Evolutionary conservation across 2,888 invertebrate species (phyloP), one percentile per base, ranked within the genome.

Genomic region (Dolichomitus sp.): DNA sequence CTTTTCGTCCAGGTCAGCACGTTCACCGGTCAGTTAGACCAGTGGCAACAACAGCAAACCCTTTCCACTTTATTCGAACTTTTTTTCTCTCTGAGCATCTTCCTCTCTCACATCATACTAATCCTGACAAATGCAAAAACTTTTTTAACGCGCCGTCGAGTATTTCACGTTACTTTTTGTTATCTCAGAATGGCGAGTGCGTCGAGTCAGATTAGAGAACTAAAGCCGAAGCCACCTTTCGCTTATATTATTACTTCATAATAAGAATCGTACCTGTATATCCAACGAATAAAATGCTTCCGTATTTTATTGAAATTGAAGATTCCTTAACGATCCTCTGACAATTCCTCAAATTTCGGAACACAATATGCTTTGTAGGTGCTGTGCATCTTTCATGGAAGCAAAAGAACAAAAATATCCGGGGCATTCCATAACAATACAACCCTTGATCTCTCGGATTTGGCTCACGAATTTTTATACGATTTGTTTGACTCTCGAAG

Each of bases 111-210:
- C 78, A 68, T 70, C 61, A 50, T 77, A 59, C 54, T 89, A 89
- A 90, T 90, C 87, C 89, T 88, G 87, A 89, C 89, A 88, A 90
- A 88, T 86, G 74, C 81, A 19, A 57, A 68, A 87, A 89, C 86
- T 88, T 88, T 89, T 88, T 87, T 69, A 87, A 86, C 87, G 65
- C 80, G 72, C 54, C 69, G 68, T 69, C 61, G 69, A 79, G 65
- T 73, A 59, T 69, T 74, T 45, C 23, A 17, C 63, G 63, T 40
- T 12, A n/a, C 14, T 42, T 11, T 2, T 12, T 45, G 14, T 72
- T 33, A 4, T n/a, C 7, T 4, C 45, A 45, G 19, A 7, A 27
- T 5, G 19, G 33, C 17, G 48, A 59, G 48, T 81, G 68, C 52
- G 37, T 69, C 61, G n/a, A 40, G 50, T 63, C 54, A 69, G 73